phyloP scores from a whole-genome alignment of 2,888 invertebrate species.

The Empis stercorea region DNA sequence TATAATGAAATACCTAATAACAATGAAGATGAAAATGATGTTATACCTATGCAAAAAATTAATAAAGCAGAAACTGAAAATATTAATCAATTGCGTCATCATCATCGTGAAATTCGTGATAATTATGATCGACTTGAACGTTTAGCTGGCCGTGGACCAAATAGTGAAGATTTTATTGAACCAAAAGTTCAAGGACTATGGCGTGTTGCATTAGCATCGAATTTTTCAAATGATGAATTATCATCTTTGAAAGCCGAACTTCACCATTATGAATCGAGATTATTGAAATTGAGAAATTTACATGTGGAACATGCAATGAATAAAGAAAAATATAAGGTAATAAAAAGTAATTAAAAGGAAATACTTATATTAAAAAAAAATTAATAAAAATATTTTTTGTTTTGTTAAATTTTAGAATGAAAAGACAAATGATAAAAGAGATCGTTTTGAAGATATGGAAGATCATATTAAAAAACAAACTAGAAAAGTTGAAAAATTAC shows the following conservation, averaged over 20 bases:
- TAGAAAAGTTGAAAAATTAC: constrained; percentile 74
- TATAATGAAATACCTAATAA: constrained; percentile 54
- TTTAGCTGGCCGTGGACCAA: constrained; percentile 60
- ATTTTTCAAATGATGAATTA: constrained; percentile 71
- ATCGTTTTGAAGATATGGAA: constrained; percentile 51
- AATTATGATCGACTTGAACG: constrained; percentile 66
- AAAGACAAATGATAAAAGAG: constrained; percentile 48
- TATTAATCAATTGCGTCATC: constrained; percentile 57
- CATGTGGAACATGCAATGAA: constrained; percentile 69
- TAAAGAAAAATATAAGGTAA: constrained; percentile 52
- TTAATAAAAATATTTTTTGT: constrained; percentile 2
- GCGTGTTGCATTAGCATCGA: constrained; percentile 64
- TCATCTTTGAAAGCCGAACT: constrained; percentile 76
- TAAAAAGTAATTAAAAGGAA: no score
- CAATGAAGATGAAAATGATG: constrained; percentile 41
- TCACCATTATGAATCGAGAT: constrained; percentile 62
- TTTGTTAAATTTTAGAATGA: constrained; percentile 33
- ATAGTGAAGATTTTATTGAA: constrained; percentile 77
- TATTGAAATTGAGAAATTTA: constrained; percentile 69
- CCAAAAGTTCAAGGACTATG: constrained; percentile 83
- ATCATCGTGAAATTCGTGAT: constrained; percentile 61
- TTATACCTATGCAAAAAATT: constrained; percentile 34
- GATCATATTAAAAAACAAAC: constrained; percentile 73
- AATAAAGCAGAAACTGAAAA: constrained; percentile 48
- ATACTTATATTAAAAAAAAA: not conserved